Evolutionary conservation across 2,113 vertebrate species (phyloP), one percentile per base, ranked within the genome.

Genomic region (Dendropsophus ebraccatus): DNA sequence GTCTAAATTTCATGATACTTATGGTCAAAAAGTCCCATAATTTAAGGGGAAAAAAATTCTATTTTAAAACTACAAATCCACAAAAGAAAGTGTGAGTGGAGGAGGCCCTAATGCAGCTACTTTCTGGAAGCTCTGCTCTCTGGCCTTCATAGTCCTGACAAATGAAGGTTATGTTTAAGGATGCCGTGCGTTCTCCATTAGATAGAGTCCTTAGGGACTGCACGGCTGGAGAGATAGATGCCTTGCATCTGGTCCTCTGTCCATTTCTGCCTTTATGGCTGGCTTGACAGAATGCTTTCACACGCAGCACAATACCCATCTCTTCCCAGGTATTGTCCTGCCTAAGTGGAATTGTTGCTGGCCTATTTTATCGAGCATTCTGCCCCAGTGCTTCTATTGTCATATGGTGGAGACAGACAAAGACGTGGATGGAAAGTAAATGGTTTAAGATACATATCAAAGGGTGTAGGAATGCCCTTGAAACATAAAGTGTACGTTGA

Each of bases 141-240:
- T 79, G 21, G 19, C 1, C 19, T 77, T 23, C 50, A 35, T 80
- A 12, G n/a, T 65, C 45, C 58, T 65, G 41, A 49, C 41, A 81
- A 81, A 81, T 67, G 37, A 67, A 81, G 41, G 79, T 81, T 69
- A 81, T 32, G 47, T 81, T 79, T 81, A 67, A 32, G 60, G 41
- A 49, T 50, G 25, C 45, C 7, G 41, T 49, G 41, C 60, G 67
- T 81, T 67, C 32, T 81, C 60, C 79, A 81, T 81, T 81, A 67
- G 60, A 79, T 41, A 28, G 79, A 47, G 60, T 67, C 79, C 60
- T 67, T 25, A 37, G 79, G 45, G 80, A 82, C 80, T 82, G n/a
- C 9, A 35, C 30, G 28, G 45, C 56, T 23, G 47, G 67, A 65
- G 80, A 50, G 45, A 69, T 82, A 52, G 62, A 82, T 82, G 45